Evolutionary conservation across 2,888 invertebrate species (phyloP).

Genomic region (Spatulosminthurus flaviceps): DNA sequence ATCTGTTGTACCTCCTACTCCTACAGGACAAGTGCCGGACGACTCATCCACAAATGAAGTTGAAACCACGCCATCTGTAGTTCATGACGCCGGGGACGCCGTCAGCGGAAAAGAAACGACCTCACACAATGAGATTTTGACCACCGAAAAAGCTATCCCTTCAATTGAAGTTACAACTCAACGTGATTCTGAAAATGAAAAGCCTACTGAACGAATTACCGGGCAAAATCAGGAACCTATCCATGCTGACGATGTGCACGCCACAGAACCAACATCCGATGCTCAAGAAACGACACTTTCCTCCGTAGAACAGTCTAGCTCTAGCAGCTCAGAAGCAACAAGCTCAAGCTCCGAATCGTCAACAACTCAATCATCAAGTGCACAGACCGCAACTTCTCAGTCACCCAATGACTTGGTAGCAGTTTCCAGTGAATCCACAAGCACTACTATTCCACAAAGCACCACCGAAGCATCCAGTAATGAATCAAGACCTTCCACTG

Average conservation of each 20-base stretch:
- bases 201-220: not conserved
- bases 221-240: not conserved
- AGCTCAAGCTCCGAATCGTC: not conserved
- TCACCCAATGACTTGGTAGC: slow-evolving; percentile 52
- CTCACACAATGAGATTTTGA: not conserved
- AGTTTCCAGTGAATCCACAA: slow-evolving; percentile 43
- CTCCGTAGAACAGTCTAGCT: not conserved
- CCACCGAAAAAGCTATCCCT: too few species aligned
- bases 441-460: not conserved
- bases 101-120: not conserved
- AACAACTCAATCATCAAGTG: not conserved
- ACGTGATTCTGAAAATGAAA: not conserved
- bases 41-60: not conserved
- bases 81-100: not conserved
- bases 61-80: not conserved
- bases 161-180: not conserved
- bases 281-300: slow-evolving; percentile 1
- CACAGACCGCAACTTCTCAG: not conserved
- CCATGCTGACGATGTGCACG: not conserved
- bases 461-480: not conserved
- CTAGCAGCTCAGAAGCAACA: not conserved
- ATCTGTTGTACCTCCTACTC: slow-evolving; percentile 15
- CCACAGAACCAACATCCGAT: not conserved
- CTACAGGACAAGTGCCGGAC: not conserved
- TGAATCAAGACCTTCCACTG: not conserved